Evolutionary conservation across 1,140 invertebrate genomes (phyloP).

Genomic region (Drosophila bipectinata): DNA sequence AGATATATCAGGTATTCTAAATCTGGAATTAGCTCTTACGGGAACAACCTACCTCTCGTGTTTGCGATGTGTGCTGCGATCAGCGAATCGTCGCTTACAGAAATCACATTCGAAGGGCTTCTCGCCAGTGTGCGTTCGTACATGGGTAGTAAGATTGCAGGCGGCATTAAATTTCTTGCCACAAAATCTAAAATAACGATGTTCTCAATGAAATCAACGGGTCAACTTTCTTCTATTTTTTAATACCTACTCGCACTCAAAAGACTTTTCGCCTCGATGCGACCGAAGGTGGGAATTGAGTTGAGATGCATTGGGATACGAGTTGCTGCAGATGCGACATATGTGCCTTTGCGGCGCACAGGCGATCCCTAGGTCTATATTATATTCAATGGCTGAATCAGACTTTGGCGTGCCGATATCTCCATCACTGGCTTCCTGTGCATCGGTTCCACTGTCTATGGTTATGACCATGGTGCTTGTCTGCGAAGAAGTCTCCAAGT

Average conservation of each 20-base stretch:
- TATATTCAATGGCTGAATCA: neutral
- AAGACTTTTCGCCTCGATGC: conserved; percentile 50
- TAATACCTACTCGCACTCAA: conserved; percentile 71
- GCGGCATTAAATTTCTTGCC: conserved; percentile 59
- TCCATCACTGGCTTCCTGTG: neutral
- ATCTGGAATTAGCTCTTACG: neutral
- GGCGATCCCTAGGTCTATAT: conserved; percentile 37
- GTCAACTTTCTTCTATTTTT: neutral
- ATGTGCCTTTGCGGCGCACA: conserved; percentile 29
- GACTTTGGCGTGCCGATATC: neutral
- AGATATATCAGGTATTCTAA: neutral
- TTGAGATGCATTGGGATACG: conserved; percentile 33
- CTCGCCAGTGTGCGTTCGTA: conserved; percentile 76
- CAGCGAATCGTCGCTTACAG: conserved; percentile 64
- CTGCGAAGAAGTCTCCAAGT: conserved; percentile 6
- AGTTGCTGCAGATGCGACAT: conserved; percentile 54
- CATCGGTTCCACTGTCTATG: neutral
- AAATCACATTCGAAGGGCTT: conserved; percentile 69
- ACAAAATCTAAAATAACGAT: conserved; percentile 55
- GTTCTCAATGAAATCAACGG: neutral
- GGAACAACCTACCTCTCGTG: conserved; percentile 68
- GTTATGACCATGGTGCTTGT: conserved; percentile 1
- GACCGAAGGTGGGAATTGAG: conserved; percentile 49
- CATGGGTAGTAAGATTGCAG: conserved; percentile 73
- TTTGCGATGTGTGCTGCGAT: conserved; percentile 71